Conservation (phyloP, 1,140 invertebrate genomes). For the Liolophura sinensis region DNA sequence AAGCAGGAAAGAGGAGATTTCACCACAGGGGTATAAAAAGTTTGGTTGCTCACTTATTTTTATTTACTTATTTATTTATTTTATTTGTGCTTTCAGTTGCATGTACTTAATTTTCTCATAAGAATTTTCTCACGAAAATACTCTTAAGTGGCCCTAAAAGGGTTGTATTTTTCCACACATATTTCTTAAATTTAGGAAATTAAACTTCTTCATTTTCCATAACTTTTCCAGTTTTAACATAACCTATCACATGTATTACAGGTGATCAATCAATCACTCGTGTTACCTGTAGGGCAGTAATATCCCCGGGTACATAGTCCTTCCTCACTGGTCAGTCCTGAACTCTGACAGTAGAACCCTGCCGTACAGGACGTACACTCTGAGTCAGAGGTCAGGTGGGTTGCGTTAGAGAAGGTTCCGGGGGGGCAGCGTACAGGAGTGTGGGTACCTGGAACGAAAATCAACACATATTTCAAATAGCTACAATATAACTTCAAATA, state of each 20-base stretch:
- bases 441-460: constrained; percentile 38
- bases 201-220: neutral
- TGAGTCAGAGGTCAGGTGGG: constrained; percentile 24
- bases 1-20: too few species aligned
- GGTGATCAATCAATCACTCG: neutral
- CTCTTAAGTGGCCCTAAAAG: too few species aligned
- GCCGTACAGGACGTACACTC: constrained; percentile 49
- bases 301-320: constrained; percentile 48
- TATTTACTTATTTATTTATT: too few species aligned
- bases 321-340: constrained; percentile 44
- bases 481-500: neutral
- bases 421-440: constrained; percentile 46
- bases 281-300: constrained; percentile 50
- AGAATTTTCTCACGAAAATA: too few species aligned
- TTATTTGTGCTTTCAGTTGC: too few species aligned
- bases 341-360: constrained; percentile 46
- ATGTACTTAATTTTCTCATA: too few species aligned
- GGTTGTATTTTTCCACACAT: too few species aligned
- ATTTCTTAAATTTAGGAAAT: too few species aligned
- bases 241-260: neutral
- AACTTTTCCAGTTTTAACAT: neutral
- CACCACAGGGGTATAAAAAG: too few species aligned
- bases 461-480: neutral
- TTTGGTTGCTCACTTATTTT: too few species aligned
- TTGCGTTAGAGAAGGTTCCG: constrained; percentile 51